These are phyloP conservation scores for Tychaedon coryphoeus DNA, from an alignment of 2,113 vertebrate species.

Conservation along the genomic window DNA sequence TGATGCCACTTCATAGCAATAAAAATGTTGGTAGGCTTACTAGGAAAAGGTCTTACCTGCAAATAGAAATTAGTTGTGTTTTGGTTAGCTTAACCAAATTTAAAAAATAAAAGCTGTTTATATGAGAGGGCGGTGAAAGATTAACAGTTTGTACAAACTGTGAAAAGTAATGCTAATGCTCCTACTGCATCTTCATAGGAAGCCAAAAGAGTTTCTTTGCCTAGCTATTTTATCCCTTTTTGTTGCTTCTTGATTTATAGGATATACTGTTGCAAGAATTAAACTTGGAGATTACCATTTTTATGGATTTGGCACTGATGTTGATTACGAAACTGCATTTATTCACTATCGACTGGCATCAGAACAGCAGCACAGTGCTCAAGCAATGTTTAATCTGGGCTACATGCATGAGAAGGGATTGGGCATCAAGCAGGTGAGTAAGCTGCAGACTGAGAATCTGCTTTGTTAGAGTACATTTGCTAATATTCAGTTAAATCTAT, in stretches of 20 bases:
- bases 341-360: slow-evolving; percentile 97
- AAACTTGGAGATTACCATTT: slow-evolving; percentile 99
- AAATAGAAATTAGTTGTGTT: background rate
- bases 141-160: background rate
- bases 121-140: background rate
- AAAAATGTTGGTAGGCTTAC: background rate
- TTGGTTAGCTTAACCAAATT: background rate
- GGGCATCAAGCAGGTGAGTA: slow-evolving; percentile 92
- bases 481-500: background rate
- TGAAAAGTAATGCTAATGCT: background rate
- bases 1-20: background rate
- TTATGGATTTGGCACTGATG: slow-evolving; percentile 94
- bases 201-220: background rate
- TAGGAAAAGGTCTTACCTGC: background rate
- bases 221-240: background rate
- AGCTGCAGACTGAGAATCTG: background rate
- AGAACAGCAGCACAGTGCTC: slow-evolving; percentile 96
- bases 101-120: background rate
- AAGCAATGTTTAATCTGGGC: slow-evolving; percentile 98
- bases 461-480: background rate
- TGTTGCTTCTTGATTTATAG: slow-evolving; percentile 66
- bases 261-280: slow-evolving; percentile 94
- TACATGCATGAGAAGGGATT: slow-evolving; percentile 99
- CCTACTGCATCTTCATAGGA: background rate
- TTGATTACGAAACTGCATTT: slow-evolving; percentile 95